Evolutionary conservation across 2,113 vertebrate species (phyloP), one percentile per base, ranked within the genome.

Genomic region (Pterocles orientalis): DNA sequence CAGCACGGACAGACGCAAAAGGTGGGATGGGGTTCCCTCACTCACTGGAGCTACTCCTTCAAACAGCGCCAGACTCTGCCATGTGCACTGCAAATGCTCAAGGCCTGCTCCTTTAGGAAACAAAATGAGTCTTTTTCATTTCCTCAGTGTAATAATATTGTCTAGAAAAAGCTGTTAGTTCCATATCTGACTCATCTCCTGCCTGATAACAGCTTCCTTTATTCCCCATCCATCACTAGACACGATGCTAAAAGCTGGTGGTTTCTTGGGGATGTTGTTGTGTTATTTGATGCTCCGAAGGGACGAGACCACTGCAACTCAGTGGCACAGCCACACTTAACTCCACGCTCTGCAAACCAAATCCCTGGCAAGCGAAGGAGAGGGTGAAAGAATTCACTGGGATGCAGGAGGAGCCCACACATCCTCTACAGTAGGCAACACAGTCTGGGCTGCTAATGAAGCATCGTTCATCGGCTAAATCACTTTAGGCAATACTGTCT

Each of bases 151-250:
- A 96, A 90, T 24, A 88, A 84, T 78, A 89, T 65, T 82, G 85
- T 57, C 91, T 92, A 82, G 91, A 58, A 92, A 86, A 87, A 95
- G 69, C 86, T 86, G 83, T 61, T 89, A 83, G 87, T 95, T 90
- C 88, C 94, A 87, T 83, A 81, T 70, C 92, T 96, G 96, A 94
- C 94, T 97, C 96, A 97, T 96, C 95, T 92, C 91, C 92, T 75
- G 86, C n/a, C 48, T 88, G 92, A 64, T 61, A 94, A 95, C 34
- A 85, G 78, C 68, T 92, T 78, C 79, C 81, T 96, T 94, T 83
- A 71, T 76, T 82, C 66, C 65, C 73, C 69, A 78, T 83, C 92
- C 36, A 1, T 95, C 82, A 13, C 43, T 25, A 54, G 84, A 48
- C 36, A 10, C 51, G 14, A 8, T 11, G 48, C 65, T 50, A 89